Base-by-base conservation (phyloP, 2,888 invertebrate genomes). In the Hypomecis atomaria region DNA sequence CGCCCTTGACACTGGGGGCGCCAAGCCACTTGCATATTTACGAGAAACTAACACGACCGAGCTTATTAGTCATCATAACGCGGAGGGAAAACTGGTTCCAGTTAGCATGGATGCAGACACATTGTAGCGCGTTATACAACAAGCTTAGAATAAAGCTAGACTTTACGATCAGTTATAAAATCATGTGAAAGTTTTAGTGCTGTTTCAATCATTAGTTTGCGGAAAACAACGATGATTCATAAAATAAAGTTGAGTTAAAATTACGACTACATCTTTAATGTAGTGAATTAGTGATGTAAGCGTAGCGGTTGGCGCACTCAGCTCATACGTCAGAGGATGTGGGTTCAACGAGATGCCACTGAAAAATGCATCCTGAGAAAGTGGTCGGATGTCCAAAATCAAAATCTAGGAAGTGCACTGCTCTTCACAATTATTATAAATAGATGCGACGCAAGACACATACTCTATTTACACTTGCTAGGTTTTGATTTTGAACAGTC, bases 1-100 rank as follows among this genome's bases (percentile, higher is more conserved):
- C 82, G 88, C 78, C 88, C 89, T 90, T 90, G 90, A 87, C 88
- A 86, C 82, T 85, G 83, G 69, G 77, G 76, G 75, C 76, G 78
- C 76, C 76, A 79, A 78, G 71, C 73, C 75, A 70, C 75, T 76
- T 73, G 75, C 79, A 75, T 83, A 84, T 84, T 82, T 84, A 85
- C 71, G 69, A 69, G 71, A 67, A 71, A 71, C 83, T 75, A 82
- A 82, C 83, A 82, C 77, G 72, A 67, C 65, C 71, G 65, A 54
- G 64, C 55, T 65, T 67, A 70, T 66, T 63, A 60, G 61, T 65
- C 64, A 66, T 65, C 63, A 65, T 66, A 68, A 55, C 11, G 38
- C 37, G 9, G 53, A 54, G 59, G 38, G 61, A 23, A 49, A 61
- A 61, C 65, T 58, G 52, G 58, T 58, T 62, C 52, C 53, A 44